Evolutionary conservation across 2,113 vertebrate species (phyloP).

Genomic region (Bettongia penicillata): DNA sequence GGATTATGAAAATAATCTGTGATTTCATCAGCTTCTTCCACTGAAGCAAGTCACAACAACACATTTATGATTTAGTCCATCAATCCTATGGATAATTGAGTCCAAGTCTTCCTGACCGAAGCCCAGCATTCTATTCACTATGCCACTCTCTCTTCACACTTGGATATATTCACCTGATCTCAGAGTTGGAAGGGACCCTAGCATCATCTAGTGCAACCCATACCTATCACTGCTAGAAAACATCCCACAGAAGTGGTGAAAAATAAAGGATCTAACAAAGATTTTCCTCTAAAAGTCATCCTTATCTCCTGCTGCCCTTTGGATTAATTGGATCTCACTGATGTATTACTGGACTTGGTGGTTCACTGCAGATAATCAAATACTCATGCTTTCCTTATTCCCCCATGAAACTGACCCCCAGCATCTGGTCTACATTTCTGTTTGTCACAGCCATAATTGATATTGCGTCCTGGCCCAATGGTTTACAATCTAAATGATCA

Average conservation of each 20-base stretch:
- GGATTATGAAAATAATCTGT: neutral
- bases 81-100: neutral
- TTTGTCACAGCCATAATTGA: neutral
- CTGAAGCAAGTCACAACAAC: neutral
- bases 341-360: neutral
- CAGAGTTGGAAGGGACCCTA: neutral
- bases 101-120: neutral
- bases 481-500: neutral
- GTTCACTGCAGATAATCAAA: neutral
- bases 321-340: neutral
- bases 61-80: neutral
- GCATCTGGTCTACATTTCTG: neutral
- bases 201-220: neutral
- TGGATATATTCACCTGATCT: neutral
- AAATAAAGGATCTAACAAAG: neutral
- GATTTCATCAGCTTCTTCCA: neutral
- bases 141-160: neutral
- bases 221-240: neutral
- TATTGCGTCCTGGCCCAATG: neutral
- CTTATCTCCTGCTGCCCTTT: neutral
- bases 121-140: neutral
- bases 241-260: neutral
- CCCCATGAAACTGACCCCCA: neutral
- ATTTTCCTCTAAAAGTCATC: neutral
- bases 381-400: neutral